Conservation (phyloP, 2,888 invertebrate species). For the Brachyptera putata region DNA sequence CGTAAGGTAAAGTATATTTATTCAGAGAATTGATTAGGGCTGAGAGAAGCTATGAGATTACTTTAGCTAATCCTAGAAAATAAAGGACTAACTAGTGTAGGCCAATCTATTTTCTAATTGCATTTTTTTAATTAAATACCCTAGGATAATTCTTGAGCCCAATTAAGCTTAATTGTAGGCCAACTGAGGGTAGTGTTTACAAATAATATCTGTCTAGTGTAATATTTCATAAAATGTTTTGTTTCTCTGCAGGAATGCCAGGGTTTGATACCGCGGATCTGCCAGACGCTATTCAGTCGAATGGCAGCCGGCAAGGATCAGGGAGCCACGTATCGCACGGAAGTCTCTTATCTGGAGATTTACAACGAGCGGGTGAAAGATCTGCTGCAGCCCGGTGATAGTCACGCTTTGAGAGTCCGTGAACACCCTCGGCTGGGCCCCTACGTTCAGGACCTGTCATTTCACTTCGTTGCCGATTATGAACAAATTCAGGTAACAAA, state of each 20-base stretch:
- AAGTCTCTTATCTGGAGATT: slow-evolving; percentile 82
- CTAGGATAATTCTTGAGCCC: too few relatives aligned
- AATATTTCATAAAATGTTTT: too few relatives aligned
- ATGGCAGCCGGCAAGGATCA: slow-evolving; percentile 78
- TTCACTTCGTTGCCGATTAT: slow-evolving; percentile 80
- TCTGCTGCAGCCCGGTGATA: slow-evolving; percentile 55
- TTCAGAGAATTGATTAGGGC: too few relatives aligned
- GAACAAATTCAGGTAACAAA: slow-evolving; percentile 73
- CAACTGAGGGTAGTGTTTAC: too few relatives aligned
- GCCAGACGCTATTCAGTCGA: slow-evolving; percentile 74
- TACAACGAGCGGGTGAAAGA: slow-evolving; percentile 81
- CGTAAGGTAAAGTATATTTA: too few relatives aligned
- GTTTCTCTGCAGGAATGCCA: slow-evolving; percentile 60
- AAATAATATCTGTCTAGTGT: too few relatives aligned
- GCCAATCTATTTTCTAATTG: too few relatives aligned
- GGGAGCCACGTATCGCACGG: slow-evolving; percentile 78
- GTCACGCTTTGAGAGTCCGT: slow-evolving; percentile 68
- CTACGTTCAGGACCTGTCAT: slow-evolving; percentile 82
- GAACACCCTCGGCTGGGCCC: slow-evolving; percentile 78
- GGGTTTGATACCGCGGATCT: slow-evolving; percentile 81
- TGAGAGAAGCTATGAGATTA: too few relatives aligned
- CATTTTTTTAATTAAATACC: too few relatives aligned
- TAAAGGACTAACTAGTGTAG: too few relatives aligned
- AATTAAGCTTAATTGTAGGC: too few relatives aligned
- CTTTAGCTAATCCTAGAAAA: too few relatives aligned